Percentiles rank a stretch among this genome's conserved stretches.
These are phyloP conservation scores for Calameuta idolon DNA, from an alignment of 2,888 invertebrate species.

Conservation along the genomic window DNA sequence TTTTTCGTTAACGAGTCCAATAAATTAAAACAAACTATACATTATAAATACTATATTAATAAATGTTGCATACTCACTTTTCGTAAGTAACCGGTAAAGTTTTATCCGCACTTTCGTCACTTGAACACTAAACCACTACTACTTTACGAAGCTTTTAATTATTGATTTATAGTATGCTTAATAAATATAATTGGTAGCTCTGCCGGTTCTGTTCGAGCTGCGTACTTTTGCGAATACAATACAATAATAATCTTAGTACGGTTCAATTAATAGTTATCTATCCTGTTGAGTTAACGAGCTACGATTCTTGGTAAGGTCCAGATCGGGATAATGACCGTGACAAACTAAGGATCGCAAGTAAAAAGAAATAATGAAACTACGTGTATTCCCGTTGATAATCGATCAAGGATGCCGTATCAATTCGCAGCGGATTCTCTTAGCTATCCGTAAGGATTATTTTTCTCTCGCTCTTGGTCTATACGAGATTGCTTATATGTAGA, in stretches of 20 bases:
- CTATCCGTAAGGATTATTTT: not conserved
- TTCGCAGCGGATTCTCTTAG: not conserved
- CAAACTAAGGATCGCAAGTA: not conserved
- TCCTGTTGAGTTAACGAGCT: not conserved
- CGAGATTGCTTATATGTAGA: not conserved
- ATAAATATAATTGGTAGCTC: constrained; percentile 1
- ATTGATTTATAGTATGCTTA: constrained; percentile 4
- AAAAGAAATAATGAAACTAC: not conserved
- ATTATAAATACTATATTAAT: not conserved
- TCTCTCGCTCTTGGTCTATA: not conserved
- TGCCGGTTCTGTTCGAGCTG: not conserved
- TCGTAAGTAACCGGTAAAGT: constrained; percentile 42
- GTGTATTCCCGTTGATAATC: not conserved
- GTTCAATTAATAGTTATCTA: not conserved
- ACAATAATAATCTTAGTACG: not conserved
- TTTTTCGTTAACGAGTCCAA: not conserved
- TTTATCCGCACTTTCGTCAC: constrained; percentile 48
- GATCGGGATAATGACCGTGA: not conserved
- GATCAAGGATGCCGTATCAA: not conserved
- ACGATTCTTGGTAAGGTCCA: not conserved
- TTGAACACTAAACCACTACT: constrained; percentile 30
- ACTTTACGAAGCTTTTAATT: not conserved
- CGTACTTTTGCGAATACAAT: not conserved
- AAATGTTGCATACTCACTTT: constrained; percentile 46
- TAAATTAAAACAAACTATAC: not conserved